phyloP scores from a whole-genome alignment of 2,113 vertebrate species.

The Alethe castanea region DNA sequence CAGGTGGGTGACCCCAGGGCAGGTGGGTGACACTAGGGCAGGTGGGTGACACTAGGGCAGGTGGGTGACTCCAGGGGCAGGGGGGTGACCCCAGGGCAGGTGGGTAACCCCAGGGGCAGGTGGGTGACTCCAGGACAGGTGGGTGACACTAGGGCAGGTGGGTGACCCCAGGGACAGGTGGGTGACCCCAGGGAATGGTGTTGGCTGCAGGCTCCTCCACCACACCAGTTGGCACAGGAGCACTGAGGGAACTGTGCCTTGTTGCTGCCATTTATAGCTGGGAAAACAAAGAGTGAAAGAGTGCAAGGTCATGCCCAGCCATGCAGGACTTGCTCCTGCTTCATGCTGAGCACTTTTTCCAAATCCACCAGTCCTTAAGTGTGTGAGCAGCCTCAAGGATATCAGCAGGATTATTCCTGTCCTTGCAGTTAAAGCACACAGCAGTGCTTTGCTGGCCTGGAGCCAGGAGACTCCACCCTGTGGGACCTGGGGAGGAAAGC shows the following conservation, averaged over 20 bases:
- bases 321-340: background rate
- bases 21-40: too few species aligned
- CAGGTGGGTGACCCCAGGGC: too few species aligned
- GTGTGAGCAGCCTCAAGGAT: background rate
- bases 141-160: too few species aligned
- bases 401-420: background rate
- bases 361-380: background rate
- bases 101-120: background rate
- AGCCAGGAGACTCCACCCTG: background rate
- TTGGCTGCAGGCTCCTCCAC: background rate
- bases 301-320: background rate
- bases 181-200: background rate
- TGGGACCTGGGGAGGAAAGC: background rate
- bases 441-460: background rate
- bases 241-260: accelerated
- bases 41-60: too few species aligned
- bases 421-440: background rate
- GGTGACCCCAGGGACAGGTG: accelerated
- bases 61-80: too few species aligned
- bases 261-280: background rate
- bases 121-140: background rate
- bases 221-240: accelerated
- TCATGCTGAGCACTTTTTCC: background rate
- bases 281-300: background rate
- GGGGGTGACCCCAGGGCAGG: too few species aligned